Base-by-base conservation (phyloP, 2,888 invertebrate species). In the Euzetes globulus region DNA sequence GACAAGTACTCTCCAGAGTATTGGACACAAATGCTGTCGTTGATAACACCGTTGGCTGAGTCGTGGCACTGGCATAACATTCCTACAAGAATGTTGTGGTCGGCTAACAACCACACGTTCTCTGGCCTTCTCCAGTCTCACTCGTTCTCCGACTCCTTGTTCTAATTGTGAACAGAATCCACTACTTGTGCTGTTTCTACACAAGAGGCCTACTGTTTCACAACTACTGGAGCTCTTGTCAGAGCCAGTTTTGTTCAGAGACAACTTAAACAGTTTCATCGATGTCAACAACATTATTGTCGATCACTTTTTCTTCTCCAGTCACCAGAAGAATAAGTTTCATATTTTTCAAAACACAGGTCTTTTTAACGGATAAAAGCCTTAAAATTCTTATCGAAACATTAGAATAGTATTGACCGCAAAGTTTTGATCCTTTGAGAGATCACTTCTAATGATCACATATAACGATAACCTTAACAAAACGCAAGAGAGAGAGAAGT, bases 1-100 rank as follows among this genome's bases (percentile, higher is more conserved):
- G 25, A 58, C 58, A 58, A 58, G 58, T 22, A 58, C 58, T 58
- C 58, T 58, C 58, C 58, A 58, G 58, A 58, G 58, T 4, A 58
- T 58, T 25, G 58, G 58, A 27, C 58, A 58, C 4, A 11, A 47
- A 17, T 47, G 17, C 15, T 22, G 19, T 3, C 22, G 58, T 9
- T 58, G 22, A 58, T 58, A 58, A 19, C 58, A 15, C 25, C 22
- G 58, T 22, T 27, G 58, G 2, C 11, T 5, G 7, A 9, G 41
- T 17, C 17, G 47, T 47, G 7, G 47, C 17, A 47, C 47, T 13
- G 47, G 47, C 47, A 47, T 17, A 58, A 58, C 58, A 58, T 58
- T 25, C 9, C 19, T 25, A 58, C 47, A 47, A 47, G 27, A 58
- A 58, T 58, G 58, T 58, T 58, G 58, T 15, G 58, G 58, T 58